Conservation (phyloP, 2,888 invertebrate genomes). For the Calameuta idolon region DNA sequence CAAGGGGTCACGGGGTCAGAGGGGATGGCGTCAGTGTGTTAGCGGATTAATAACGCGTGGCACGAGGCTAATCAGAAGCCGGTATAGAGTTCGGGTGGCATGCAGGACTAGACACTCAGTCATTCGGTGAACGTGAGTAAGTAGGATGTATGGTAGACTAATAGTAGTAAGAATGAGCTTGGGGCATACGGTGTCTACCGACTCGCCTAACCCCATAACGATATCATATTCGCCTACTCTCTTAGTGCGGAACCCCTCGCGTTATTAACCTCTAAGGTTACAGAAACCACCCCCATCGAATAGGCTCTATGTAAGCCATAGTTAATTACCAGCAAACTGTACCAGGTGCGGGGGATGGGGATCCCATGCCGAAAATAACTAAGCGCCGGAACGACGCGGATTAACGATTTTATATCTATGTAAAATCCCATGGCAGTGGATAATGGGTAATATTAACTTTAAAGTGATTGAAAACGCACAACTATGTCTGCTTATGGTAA, state of each 20-base stretch:
- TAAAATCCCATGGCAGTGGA: background rate
- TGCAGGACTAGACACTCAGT: background rate
- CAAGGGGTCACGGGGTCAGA: background rate
- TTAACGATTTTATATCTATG: background rate
- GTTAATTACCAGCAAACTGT: slow-evolving; percentile 60
- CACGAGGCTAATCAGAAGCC: slow-evolving; percentile 57
- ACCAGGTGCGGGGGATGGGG: background rate
- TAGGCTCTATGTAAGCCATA: slow-evolving; percentile 48
- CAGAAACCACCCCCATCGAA: slow-evolving; percentile 50
- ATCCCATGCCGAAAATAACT: background rate
- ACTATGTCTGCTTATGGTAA: background rate
- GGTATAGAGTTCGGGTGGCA: slow-evolving; percentile 53
- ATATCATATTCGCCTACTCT: slow-evolving; percentile 60
- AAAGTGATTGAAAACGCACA: background rate
- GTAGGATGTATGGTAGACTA: background rate
- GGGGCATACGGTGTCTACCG: background rate
- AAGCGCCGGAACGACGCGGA: background rate
- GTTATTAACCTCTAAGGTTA: slow-evolving; percentile 66
- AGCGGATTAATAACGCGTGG: slow-evolving; percentile 65
- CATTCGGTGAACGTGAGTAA: background rate
- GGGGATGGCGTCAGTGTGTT: slow-evolving; percentile 38
- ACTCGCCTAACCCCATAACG: slow-evolving; percentile 49
- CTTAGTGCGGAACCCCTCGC: slow-evolving; percentile 32
- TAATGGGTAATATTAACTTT: background rate
- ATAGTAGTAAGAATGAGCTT: background rate